Percentiles rank a stretch among this genome's conserved stretches.
phyloP scores from a whole-genome alignment of 2,888 invertebrate genomes.

The Folsomia manolachei region DNA sequence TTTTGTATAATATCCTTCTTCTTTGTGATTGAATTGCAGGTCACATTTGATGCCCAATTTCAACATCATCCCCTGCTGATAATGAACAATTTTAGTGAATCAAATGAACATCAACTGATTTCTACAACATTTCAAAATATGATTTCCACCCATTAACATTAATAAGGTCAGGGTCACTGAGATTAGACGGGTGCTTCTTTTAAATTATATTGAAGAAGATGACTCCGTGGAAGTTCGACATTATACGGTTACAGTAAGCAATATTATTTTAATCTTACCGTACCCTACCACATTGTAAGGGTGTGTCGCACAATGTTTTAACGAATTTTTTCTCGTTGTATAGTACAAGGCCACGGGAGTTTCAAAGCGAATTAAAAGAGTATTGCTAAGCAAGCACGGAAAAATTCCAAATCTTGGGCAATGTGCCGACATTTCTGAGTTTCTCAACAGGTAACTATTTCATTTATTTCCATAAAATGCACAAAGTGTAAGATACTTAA shows the following conservation, averaged over 20 bases:
- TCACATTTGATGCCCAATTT: constrained; percentile 73
- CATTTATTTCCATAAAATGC: too few species aligned
- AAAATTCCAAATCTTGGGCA: constrained; percentile 85
- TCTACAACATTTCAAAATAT: constrained; percentile 96
- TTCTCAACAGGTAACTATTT: constrained; percentile 80
- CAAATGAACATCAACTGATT: constrained; percentile 70
- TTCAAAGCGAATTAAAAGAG: constrained; percentile 85
- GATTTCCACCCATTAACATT: constrained; percentile 95
- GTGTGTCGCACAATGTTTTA: too few species aligned
- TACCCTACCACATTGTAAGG: too few species aligned
- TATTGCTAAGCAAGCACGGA: constrained; percentile 66
- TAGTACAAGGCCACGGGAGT: constrained; percentile 71
- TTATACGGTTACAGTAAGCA: constrained; percentile 73
- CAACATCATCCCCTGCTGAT: constrained; percentile 85
- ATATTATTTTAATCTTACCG: not conserved
- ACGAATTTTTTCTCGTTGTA: too few species aligned
- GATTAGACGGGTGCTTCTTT: constrained; percentile 81
- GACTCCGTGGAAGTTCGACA: constrained; percentile 89
- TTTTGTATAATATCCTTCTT: not conserved
- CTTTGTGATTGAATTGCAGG: constrained; percentile 48
- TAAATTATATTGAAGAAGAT: constrained; percentile 82
- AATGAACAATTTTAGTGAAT: constrained; percentile 86
- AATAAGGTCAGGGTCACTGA: constrained; percentile 83
- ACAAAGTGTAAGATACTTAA: constrained; percentile 48
- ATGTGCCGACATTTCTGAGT: constrained; percentile 83